Conservation (phyloP, 2,113 vertebrate genomes). For the Papio anubis region DNA sequence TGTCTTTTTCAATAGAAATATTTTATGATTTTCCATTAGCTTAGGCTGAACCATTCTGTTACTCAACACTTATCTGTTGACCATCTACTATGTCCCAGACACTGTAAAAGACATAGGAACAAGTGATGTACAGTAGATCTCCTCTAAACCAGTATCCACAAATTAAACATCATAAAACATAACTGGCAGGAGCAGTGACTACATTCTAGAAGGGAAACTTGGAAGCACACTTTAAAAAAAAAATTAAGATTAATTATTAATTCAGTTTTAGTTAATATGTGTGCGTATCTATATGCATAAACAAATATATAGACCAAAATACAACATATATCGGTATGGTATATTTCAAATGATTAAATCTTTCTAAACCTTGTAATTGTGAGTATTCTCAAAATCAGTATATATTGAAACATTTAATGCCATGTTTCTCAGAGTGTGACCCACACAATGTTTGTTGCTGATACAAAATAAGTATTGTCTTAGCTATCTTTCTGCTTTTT, state of each 20-base stretch:
- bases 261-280: background rate
- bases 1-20: background rate
- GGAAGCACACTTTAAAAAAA: background rate
- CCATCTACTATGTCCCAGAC: background rate
- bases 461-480: background rate
- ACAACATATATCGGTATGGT: background rate
- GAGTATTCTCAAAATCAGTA: background rate
- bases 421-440: background rate
- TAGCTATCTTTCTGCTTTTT: background rate
- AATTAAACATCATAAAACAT: background rate
- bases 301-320: background rate
- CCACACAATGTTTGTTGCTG: background rate
- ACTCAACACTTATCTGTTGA: background rate
- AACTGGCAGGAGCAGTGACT: background rate
- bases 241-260: background rate
- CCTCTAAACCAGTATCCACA: background rate
- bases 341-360: background rate
- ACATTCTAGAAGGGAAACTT: background rate
- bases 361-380: background rate
- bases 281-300: background rate
- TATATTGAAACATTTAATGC: background rate
- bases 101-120: background rate
- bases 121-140: background rate
- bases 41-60: background rate
- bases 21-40: background rate